Evolutionary conservation across 2,888 invertebrate species (phyloP).

Genomic region (Drosophila ezoana): DNA sequence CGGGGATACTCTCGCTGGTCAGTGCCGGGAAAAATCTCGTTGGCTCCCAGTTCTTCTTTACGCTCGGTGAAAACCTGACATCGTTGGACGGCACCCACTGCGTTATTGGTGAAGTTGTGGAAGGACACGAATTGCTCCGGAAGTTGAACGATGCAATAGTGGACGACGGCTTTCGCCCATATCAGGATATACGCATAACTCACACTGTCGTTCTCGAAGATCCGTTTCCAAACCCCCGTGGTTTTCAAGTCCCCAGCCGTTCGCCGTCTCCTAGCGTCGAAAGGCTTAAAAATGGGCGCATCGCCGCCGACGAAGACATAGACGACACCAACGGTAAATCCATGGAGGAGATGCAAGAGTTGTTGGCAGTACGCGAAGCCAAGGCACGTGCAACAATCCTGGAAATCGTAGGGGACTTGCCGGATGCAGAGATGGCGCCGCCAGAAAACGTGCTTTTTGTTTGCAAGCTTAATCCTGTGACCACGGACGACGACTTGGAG

Average conservation of each 20-base stretch:
- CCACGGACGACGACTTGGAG: slow-evolving; percentile 98
- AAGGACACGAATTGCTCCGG: slow-evolving; percentile 92
- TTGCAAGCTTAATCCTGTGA: slow-evolving; percentile 99
- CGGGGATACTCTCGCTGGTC: slow-evolving; percentile 97
- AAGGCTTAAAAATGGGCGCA: slow-evolving; percentile 92
- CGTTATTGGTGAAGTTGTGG: slow-evolving; percentile 97
- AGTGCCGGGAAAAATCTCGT: slow-evolving; percentile 96
- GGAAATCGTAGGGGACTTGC: slow-evolving; percentile 99
- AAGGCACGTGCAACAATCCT: slow-evolving; percentile 98
- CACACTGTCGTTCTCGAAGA: slow-evolving; percentile 98
- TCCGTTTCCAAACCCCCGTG: slow-evolving; percentile 95
- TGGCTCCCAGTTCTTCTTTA: slow-evolving; percentile 98
- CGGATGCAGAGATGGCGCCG: slow-evolving; percentile 98
- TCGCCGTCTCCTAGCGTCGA: slow-evolving; percentile 96
- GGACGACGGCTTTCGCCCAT: slow-evolving; percentile 95
- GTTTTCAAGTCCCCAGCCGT: slow-evolving; percentile 90
- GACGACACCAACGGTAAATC: slow-evolving; percentile 95
- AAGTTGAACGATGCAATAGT: slow-evolving; percentile 97
- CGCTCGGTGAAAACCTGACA: slow-evolving; percentile 93
- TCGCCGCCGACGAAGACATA: slow-evolving; percentile 96
- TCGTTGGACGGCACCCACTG: slow-evolving; percentile 96
- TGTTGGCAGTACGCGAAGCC: slow-evolving; percentile 95
- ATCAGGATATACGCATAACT: slow-evolving; percentile 97
- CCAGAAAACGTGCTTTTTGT: slow-evolving; percentile 99
- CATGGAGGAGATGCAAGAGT: slow-evolving; percentile 93